These are phyloP conservation scores for Monopterus albus DNA, from an alignment of 2,113 vertebrate genomes.

Conservation along the genomic window DNA sequence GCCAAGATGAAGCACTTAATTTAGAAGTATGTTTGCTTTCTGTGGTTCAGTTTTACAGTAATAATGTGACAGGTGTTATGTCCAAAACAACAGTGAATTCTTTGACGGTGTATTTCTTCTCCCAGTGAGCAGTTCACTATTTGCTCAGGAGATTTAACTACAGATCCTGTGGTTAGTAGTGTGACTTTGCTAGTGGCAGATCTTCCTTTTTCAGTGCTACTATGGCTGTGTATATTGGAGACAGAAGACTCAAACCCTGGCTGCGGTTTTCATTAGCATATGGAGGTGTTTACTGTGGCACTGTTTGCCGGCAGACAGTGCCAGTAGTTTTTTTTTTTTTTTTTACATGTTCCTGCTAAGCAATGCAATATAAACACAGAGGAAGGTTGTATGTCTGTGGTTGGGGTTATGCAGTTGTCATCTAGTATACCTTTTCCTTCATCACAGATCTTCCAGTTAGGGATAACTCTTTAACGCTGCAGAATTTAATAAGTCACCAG, in stretches of 20 bases:
- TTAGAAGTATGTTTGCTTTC: neutral
- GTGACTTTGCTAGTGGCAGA: slow-evolving; percentile 1
- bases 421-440: neutral
- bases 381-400: slow-evolving; percentile 4
- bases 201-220: neutral
- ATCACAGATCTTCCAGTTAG: neutral
- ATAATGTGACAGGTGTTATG: neutral
- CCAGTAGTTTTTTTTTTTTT: neutral
- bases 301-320: no score
- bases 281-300: slow-evolving; percentile 39
- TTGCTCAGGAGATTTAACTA: slow-evolving; percentile 21
- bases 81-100: neutral
- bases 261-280: slow-evolving; percentile 44
- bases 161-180: slow-evolving; percentile 13
- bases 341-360: slow-evolving; percentile 16
- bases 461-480: neutral
- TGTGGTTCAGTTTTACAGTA: neutral
- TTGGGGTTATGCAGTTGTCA: neutral
- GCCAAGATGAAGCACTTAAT: no score
- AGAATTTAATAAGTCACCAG: neutral
- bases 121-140: slow-evolving; percentile 17
- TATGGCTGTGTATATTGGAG: slow-evolving; percentile 6
- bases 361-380: slow-evolving; percentile 21
- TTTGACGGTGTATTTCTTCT: slow-evolving; percentile 9
- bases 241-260: neutral